Evolutionary conservation across 1,140 invertebrate species (phyloP), one percentile per base, ranked within the genome.

Genomic region (Anastatus disparis): DNA sequence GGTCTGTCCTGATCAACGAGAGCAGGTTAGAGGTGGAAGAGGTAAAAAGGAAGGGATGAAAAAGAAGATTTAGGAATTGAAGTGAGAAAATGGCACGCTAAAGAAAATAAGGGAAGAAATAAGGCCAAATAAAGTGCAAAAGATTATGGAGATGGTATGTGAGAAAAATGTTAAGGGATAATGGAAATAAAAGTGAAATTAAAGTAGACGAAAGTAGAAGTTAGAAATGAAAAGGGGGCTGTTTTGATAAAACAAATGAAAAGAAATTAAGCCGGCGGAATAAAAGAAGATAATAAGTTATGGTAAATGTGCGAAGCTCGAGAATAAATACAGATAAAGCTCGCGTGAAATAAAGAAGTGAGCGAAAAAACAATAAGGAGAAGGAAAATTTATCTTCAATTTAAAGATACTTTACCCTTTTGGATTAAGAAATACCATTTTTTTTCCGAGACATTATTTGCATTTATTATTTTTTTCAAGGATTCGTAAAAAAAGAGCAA

Each of bases 401-500:
- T 55, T 26, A 13, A 66, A 40, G 29, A 53, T 38, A 17, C 15
- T n/a, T 15, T 6, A 38, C 6, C 35, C 12, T 38, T 38, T n/a
- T n/a, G n/a, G 31, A 35, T 4, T 9, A 13, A 12, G 42, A 44
- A 44, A 44, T 3, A 44, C n/a, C 29, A n/a, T n/a, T n/a, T n/a
- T n/a, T n/a, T n/a, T 55, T 29, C 52, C 27, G 31, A 10, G 24
- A 0, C 15, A 26, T 55, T 55, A 55, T 55, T 55, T 55, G 29
- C 52, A 55, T 55, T 55, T 55, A 55, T 55, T 55, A 55, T 55
- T 55, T 29, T n/a, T n/a, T 55, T 15, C 29, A 35, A 55, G 15
- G 50, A 50, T 20, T 53, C 29, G 27, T 55, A 17, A 13, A 29
- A 12, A 53, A 53, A 53, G 24, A 53, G 27, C 26, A 53, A n/a